Evolutionary conservation across 1,140 invertebrate species (phyloP).

Genomic region (Amphibalanus amphitrite): DNA sequence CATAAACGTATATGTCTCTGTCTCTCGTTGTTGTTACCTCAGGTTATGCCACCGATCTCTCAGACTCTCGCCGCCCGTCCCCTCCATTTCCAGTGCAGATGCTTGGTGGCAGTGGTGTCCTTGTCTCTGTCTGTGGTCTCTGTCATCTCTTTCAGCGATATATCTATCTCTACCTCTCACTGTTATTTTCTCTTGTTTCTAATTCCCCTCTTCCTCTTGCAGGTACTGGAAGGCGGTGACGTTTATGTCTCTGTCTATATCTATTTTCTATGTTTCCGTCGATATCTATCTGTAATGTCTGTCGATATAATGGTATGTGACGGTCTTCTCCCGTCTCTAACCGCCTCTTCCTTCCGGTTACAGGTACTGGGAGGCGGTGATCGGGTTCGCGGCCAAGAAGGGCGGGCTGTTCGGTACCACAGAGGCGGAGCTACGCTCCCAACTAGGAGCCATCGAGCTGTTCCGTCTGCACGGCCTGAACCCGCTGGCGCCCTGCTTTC

Average conservation of each 20-base stretch:
- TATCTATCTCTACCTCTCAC: background rate
- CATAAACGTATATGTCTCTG: no score
- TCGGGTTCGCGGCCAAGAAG: slow-evolving; percentile 51
- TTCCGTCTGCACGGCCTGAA: slow-evolving; percentile 58
- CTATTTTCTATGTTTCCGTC: background rate
- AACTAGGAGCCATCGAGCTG: slow-evolving; percentile 52
- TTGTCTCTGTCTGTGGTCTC: background rate
- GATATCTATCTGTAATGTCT: background rate
- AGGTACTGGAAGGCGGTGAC: background rate
- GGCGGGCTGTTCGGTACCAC: slow-evolving; percentile 56
- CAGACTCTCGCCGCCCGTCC: no score
- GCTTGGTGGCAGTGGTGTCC: no score
- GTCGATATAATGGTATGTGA: slow-evolving; percentile 4
- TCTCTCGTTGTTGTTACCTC: no score
- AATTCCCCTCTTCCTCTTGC: background rate
- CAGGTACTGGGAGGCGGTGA: slow-evolving; percentile 53
- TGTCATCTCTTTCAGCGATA: background rate
- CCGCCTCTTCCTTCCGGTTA: slow-evolving; percentile 8
- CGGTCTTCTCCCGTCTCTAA: background rate
- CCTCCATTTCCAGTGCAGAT: no score
- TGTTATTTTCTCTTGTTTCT: background rate
- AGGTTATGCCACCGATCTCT: no score
- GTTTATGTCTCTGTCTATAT: background rate
- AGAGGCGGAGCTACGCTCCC: slow-evolving; percentile 42
- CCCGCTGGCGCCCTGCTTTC: slow-evolving; percentile 61